Evolutionary conservation across 2,113 vertebrate species (phyloP).

Genomic region (Strigops habroptila): DNA sequence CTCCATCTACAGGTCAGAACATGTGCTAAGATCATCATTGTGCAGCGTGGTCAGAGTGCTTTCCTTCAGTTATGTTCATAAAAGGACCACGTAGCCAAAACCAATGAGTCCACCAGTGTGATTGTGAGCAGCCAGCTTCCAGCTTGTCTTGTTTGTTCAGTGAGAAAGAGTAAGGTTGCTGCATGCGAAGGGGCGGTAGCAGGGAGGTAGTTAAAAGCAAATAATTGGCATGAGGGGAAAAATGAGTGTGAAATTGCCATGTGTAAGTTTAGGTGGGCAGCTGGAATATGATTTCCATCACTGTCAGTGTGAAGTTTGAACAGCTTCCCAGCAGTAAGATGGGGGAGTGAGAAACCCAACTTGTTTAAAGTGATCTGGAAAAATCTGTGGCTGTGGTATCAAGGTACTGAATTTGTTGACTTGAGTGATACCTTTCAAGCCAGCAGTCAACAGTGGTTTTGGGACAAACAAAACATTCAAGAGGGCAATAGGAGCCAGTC

Average conservation of each 20-base stretch:
- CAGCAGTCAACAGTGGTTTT: background rate
- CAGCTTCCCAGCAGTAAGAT: background rate
- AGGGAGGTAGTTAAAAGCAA: background rate
- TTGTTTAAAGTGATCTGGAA: background rate
- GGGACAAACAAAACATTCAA: background rate
- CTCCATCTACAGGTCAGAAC: slow-evolving; percentile 45
- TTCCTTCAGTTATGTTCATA: background rate
- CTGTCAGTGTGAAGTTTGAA: background rate
- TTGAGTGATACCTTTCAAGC: background rate
- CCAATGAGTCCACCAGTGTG: background rate
- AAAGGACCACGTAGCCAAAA: background rate
- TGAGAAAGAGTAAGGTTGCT: background rate
- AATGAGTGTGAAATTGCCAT: background rate
- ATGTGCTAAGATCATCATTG: background rate
- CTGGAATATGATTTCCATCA: background rate
- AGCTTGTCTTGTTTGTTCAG: background rate
- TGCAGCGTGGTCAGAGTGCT: background rate
- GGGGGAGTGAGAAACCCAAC: background rate
- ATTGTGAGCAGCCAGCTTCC: background rate
- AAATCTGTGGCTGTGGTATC: background rate
- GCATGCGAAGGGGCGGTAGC: background rate
- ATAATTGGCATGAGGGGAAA: background rate
- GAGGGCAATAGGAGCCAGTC: background rate
- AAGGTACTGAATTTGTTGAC: background rate
- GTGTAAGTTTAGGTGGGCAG: background rate